Evolutionary conservation across 2,113 vertebrate species (phyloP), one percentile per base, ranked within the genome.

Genomic region (Eidolon helvum): DNA sequence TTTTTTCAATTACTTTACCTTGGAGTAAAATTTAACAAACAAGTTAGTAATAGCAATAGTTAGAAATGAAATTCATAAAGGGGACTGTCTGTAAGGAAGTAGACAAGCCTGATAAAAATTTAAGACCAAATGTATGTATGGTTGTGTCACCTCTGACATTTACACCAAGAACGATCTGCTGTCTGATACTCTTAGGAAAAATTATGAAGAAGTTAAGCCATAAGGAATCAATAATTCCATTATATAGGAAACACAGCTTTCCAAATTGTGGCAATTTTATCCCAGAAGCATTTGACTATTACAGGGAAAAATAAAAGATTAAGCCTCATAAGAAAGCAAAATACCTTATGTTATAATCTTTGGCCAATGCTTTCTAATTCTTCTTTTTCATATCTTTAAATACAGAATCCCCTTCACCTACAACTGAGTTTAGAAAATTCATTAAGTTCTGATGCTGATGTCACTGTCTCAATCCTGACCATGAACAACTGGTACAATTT

Each of bases 401-500:
- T 95, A 94, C 98, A 99, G 99, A 99, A 99, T 98, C 99, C 98
- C 65, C 99, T 99, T 91, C 99, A 99, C 98, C 99, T 99, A 90
- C 99, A 99, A 98, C 99, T 99, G 99, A 99, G 99, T 96, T 99
- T 99, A 99, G 99, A 98, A 98, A 99, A 99, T 97, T 98, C 99
- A 84, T 55, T 98, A 97, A 99, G 98, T 96, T 99, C 99, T 97
- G 99, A 99, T 40, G 99, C 99, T 28, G 99, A 99, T 0, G 98
- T 99, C 92, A 99, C 99, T 97, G 99, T 99, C 98, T 99, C 99
- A 0, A 99, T 99, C 97, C 99, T 99, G 97, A 98, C 99, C 8
- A 99, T 99, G 99, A 99, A 99, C 98, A 99, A 98, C 98, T 99
- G 99, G 99, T 99, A 99, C 98, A 99, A 99, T 98, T 99, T 99